phyloP scores from a whole-genome alignment of 2,797 vertebrate species.

The Streptopelia turtur region DNA sequence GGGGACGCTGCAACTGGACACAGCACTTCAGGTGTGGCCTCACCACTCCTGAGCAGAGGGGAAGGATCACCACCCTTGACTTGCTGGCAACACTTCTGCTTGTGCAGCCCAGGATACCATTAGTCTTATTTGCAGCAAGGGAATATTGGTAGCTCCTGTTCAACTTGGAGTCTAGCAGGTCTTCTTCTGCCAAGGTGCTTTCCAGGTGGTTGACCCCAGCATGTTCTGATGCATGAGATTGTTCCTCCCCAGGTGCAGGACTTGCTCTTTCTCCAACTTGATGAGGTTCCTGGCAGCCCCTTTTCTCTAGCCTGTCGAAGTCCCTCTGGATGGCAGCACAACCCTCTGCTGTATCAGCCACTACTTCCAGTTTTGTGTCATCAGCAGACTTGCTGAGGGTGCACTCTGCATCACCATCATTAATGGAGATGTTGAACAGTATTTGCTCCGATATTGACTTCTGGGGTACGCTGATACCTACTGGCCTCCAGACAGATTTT shows the following conservation, averaged over 20 bases:
- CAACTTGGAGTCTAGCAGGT: background rate
- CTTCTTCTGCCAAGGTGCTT: background rate
- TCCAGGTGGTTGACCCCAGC: background rate
- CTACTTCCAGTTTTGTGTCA: background rate
- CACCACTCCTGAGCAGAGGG: background rate
- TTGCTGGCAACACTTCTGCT: background rate
- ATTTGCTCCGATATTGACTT: background rate
- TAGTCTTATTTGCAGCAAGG: background rate
- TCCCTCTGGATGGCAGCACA: background rate
- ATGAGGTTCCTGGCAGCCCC: background rate
- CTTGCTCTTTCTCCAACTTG: background rate
- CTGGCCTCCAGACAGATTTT: background rate
- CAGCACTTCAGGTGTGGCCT: background rate
- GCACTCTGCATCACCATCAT: rapidly evolving
- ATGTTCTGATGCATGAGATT: background rate
- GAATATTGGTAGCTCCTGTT: background rate
- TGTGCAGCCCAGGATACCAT: background rate
- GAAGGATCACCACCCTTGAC: background rate
- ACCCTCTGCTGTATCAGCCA: background rate
- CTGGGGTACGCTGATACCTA: background rate
- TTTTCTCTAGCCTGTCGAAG: background rate
- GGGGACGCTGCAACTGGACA: background rate
- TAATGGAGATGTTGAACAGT: background rate
- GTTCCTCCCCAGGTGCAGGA: background rate
- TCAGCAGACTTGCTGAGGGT: background rate